These are phyloP conservation scores for Scortum barcoo DNA, from an alignment of 2,113 vertebrate species.

Conservation along the genomic window DNA sequence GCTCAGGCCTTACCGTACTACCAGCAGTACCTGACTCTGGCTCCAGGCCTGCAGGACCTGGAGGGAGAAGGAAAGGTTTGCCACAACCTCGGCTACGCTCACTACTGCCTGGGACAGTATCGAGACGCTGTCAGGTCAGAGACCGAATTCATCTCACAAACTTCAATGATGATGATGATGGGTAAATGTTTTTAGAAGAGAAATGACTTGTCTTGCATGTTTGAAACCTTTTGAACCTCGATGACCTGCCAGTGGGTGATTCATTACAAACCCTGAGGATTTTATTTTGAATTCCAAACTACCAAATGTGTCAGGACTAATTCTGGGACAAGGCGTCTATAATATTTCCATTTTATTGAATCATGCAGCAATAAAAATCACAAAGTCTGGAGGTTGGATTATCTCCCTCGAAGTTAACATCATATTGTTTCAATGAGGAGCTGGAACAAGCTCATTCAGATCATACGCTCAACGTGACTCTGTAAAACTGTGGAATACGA, in stretches of 20 bases:
- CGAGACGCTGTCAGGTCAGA: slow-evolving; percentile 90
- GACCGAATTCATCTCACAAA: not conserved
- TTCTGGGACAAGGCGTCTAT: not conserved
- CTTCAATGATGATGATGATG: too few species aligned
- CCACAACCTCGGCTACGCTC: slow-evolving; percentile 95
- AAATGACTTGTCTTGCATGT: not conserved
- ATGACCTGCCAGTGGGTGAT: not conserved
- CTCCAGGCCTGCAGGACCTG: slow-evolving; percentile 93
- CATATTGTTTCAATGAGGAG: too few species aligned
- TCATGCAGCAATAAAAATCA: not conserved
- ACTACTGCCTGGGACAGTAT: slow-evolving; percentile 95
- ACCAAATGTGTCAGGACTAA: not conserved
- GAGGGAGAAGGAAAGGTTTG: slow-evolving; percentile 96
- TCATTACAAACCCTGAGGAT: not conserved
- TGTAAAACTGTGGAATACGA: not conserved
- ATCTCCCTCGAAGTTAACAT: not conserved
- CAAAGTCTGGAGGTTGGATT: not conserved
- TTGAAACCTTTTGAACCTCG: not conserved
- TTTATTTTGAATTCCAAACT: not conserved
- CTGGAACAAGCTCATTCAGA: too few species aligned
- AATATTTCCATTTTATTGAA: not conserved
- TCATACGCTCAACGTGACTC: not conserved
- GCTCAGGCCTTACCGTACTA: slow-evolving; percentile 94
- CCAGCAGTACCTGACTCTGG: slow-evolving; percentile 91
- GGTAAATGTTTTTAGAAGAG: not conserved